These are phyloP conservation scores for Didymodactylos carnosus DNA, from an alignment of 2,888 invertebrate genomes.

Conservation along the genomic window DNA sequence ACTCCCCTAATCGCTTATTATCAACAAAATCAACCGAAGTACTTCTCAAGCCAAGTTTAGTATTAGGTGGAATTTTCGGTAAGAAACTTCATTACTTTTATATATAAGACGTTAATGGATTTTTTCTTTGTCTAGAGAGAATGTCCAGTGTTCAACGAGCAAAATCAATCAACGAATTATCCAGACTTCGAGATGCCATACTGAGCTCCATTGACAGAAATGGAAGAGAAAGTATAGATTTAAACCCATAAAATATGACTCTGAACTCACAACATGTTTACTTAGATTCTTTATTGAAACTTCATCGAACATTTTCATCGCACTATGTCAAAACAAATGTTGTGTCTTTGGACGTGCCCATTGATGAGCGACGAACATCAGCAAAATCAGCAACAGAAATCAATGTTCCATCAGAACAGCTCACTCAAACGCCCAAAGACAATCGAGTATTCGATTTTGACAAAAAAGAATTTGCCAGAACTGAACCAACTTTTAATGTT, in stretches of 20 bases:
- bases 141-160: neutral
- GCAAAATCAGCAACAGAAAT: too few species aligned
- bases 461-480: too few species aligned
- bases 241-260: neutral
- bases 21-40: neutral
- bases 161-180: neutral
- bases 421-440: too few species aligned
- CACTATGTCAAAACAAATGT: neutral
- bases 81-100: neutral
- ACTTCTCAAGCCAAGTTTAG: neutral
- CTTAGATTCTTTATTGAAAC: neutral
- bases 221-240: too few species aligned
- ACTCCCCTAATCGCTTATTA: neutral
- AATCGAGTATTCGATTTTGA: too few species aligned
- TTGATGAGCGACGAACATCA: too few species aligned
- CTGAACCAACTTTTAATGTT: too few species aligned
- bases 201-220: too few species aligned
- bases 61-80: neutral
- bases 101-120: neutral
- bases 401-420: too few species aligned
- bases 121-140: neutral
- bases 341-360: too few species aligned
- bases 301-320: neutral
- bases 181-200: too few species aligned
- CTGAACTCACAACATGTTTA: too few species aligned